Base-by-base conservation (phyloP, 1,140 invertebrate species). In the Macrobrachium nipponense region DNA sequence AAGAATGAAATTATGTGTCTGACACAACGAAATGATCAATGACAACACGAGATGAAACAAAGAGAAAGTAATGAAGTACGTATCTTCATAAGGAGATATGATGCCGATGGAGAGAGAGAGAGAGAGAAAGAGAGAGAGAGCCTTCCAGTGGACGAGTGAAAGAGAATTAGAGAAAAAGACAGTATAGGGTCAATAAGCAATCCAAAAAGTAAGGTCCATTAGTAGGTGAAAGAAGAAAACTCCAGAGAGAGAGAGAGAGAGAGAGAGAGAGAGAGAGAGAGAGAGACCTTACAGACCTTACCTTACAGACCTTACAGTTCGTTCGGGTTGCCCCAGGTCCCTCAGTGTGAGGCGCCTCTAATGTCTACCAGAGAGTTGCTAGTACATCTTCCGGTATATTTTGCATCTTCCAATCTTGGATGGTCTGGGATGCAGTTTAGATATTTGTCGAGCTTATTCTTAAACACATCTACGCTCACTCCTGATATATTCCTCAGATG, bases 241-340 rank as follows among this genome's bases (percentile, higher is more conserved):
- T 17, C 15, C 17, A 23, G 20, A 20, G n/a, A 72, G 68, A 10
- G 20, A 23, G 15, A 72, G n/a, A 23, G 5, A 23, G 68, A 72
- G 68, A 23, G 20, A 23, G 68, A 72, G 68, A 72, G 20, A 72
- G 68, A 17, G 20, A 72, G 68, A 72, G n/a, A n/a, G n/a, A n/a
- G n/a, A n/a, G n/a, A n/a, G n/a, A n/a, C n/a, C n/a, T n/a, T n/a
- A n/a, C n/a, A n/a, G n/a, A n/a, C n/a, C n/a, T n/a, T n/a, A n/a
- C n/a, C n/a, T n/a, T n/a, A n/a, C n/a, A n/a, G n/a, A n/a, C n/a
- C n/a, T n/a, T n/a, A n/a, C n/a, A n/a, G n/a, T n/a, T n/a, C n/a
- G n/a, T n/a, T n/a, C n/a, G n/a, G n/a, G n/a, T n/a, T n/a, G n/a
- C n/a, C n/a, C n/a, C n/a, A n/a, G n/a, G n/a, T n/a, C n/a, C n/a